These are phyloP conservation scores for Parnassius glacialis DNA, from an alignment of 2,888 invertebrate genomes.

Conservation along the genomic window DNA sequence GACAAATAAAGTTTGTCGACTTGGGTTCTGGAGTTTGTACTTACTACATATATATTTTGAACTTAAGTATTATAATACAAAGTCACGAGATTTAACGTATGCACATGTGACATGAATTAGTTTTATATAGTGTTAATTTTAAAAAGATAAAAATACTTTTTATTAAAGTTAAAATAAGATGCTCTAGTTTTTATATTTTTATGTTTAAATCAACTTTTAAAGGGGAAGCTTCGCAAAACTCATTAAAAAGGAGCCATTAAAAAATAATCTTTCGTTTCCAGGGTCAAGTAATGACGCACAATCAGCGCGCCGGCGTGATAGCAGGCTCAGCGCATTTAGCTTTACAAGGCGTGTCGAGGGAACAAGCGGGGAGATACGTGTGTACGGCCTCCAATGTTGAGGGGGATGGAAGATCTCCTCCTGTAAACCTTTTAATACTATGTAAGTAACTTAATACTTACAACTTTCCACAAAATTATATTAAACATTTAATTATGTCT, in stretches of 20 bases:
- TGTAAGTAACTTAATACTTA: conserved; percentile 8
- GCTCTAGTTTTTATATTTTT: no score
- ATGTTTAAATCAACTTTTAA: conserved; percentile 6
- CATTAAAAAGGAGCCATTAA: conserved; percentile 22
- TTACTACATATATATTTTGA: background rate
- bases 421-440: conserved; percentile 87
- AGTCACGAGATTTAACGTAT: no score
- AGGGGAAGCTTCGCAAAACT: conserved; percentile 3
- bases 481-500: no score
- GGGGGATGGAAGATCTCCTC: conserved; percentile 92
- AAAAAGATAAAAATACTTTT: no score
- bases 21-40: conserved; percentile 13
- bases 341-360: conserved; percentile 88
- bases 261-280: conserved; percentile 54
- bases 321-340: conserved; percentile 91
- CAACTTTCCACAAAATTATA: no score
- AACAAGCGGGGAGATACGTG: conserved; percentile 92
- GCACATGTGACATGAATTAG: no score
- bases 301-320: conserved; percentile 92
- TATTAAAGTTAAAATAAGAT: no score
- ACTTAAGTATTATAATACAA: no score
- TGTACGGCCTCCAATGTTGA: conserved; percentile 95
- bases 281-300: conserved; percentile 92
- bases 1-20: conserved; percentile 24
- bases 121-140: no score